Evolutionary conservation across 1,140 invertebrate genomes (phyloP).

Genomic region (Ptiloglossa arizonensis): DNA sequence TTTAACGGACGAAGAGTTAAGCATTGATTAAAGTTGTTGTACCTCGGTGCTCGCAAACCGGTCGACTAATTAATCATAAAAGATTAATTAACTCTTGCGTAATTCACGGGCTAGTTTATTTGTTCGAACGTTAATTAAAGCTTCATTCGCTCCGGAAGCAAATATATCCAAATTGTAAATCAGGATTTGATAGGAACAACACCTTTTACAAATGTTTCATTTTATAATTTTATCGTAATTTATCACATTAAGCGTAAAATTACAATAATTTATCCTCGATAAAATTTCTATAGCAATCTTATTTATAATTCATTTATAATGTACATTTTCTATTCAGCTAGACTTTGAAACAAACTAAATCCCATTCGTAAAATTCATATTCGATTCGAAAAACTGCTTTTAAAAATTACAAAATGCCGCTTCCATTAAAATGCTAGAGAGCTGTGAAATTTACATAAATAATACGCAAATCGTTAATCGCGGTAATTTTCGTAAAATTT

Average conservation of each 20-base stretch:
- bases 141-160: neutral
- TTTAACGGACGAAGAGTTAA: neutral
- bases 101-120: neutral
- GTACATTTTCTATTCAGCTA: too few species aligned
- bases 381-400: too few species aligned
- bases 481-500: neutral
- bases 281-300: too few species aligned
- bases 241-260: too few species aligned
- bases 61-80: constrained; percentile 13
- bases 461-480: neutral
- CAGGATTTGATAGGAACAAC: neutral
- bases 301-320: too few species aligned
- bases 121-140: neutral
- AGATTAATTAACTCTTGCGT: constrained; percentile 3
- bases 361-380: too few species aligned
- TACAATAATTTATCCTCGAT: too few species aligned
- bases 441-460: too few species aligned
- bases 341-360: too few species aligned
- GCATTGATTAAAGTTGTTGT: constrained; percentile 1
- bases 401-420: too few species aligned
- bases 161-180: neutral
- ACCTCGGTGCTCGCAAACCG: neutral
- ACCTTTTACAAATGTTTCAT: neutral
- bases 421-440: too few species aligned
- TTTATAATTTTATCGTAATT: too few species aligned